These are phyloP conservation scores for Brevimyrus niger DNA, from an alignment of 2,113 vertebrate species.

Conservation along the genomic window DNA sequence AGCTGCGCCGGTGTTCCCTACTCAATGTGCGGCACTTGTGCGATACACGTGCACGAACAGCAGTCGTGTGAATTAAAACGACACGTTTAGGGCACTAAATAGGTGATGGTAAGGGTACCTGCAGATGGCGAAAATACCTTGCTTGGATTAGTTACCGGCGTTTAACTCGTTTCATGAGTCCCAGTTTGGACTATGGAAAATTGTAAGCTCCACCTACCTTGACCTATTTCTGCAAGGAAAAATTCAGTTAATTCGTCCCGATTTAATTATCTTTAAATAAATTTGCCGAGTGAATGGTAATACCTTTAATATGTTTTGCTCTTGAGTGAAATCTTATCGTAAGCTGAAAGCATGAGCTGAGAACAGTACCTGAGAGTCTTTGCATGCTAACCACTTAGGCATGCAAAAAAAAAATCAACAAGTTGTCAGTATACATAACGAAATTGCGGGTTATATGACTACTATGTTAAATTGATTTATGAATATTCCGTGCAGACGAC, in stretches of 20 bases:
- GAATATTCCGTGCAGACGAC: background rate
- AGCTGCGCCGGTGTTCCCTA: background rate
- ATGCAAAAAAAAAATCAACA: background rate
- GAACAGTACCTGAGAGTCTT: background rate
- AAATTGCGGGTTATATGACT: background rate
- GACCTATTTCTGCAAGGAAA: background rate
- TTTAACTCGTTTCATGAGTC: background rate
- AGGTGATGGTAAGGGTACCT: background rate
- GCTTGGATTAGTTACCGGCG: background rate
- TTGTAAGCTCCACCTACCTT: background rate
- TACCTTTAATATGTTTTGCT: background rate
- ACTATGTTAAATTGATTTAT: background rate
- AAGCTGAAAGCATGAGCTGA: background rate
- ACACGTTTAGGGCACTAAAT: background rate
- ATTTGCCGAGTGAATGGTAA: background rate
- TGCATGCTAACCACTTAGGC: background rate
- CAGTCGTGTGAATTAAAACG: background rate
- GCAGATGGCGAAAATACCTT: background rate
- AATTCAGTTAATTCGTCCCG: background rate
- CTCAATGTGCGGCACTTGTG: background rate
- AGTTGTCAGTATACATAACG: background rate
- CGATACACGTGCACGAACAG: background rate
- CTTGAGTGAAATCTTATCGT: background rate
- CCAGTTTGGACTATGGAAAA: background rate
- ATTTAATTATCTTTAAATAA: background rate